Percentiles rank a stretch among this genome's conserved stretches.
Conservation (phyloP, 2,113 vertebrate species). For the Channa maculata region DNA sequence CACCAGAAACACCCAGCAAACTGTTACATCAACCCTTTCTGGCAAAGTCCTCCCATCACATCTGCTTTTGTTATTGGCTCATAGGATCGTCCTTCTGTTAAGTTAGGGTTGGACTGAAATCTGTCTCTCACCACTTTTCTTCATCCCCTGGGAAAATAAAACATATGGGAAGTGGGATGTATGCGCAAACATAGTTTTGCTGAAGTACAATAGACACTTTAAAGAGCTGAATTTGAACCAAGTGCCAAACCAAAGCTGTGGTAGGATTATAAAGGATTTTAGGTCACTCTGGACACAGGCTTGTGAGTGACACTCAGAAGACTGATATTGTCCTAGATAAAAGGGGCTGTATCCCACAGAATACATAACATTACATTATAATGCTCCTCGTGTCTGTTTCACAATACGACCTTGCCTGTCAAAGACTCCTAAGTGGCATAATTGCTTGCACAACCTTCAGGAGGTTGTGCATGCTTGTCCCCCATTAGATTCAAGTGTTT, state of each 20-base stretch:
- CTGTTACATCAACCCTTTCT: conserved; percentile 77
- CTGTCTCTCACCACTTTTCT: conserved; percentile 30
- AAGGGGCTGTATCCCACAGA: conserved; percentile 56
- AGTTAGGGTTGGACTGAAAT: conserved; percentile 41
- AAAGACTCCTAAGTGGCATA: conserved; percentile 73
- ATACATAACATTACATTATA: conserved; percentile 71
- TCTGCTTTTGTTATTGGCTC: conserved; percentile 77
- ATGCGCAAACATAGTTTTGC: neutral
- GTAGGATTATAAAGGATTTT: conserved; percentile 36
- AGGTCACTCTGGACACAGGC: conserved; percentile 33
- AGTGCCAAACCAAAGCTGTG: neutral
- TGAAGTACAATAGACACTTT: neutral
- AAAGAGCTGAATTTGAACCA: neutral
- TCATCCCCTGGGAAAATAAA: neutral
- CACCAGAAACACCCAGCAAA: conserved; percentile 77
- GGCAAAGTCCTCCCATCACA: conserved; percentile 75
- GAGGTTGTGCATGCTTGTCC: conserved; percentile 67
- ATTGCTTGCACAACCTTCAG: conserved; percentile 77
- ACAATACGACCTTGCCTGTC: conserved; percentile 77
- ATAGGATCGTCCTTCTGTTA: conserved; percentile 64
- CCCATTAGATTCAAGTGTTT: conserved; percentile 64
- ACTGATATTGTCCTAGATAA: conserved; percentile 66
- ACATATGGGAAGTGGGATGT: neutral
- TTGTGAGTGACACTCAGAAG: conserved; percentile 50
- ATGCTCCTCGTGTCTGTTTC: conserved; percentile 75